Conservation (phyloP, 1,140 invertebrate species). For the Drosophila saltans region DNA sequence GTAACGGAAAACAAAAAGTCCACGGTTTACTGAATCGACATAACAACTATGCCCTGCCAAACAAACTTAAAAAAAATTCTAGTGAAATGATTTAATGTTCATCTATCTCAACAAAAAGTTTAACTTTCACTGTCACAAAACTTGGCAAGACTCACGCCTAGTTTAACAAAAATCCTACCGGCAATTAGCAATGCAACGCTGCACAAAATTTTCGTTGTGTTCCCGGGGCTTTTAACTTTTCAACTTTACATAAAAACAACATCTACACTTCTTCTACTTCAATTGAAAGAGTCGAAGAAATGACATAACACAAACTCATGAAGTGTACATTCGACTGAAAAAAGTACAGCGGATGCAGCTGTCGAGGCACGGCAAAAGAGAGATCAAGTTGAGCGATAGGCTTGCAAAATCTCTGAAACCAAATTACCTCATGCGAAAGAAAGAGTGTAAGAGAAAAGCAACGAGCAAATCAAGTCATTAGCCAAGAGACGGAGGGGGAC, state of each 20-base stretch:
- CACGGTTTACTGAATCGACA: too few species aligned
- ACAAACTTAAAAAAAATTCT: neutral
- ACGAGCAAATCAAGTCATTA: constrained; percentile 54
- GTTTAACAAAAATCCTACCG: constrained; percentile 17
- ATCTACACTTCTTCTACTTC: constrained; percentile 20
- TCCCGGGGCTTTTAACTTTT: constrained; percentile 30
- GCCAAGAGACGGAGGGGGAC: constrained; percentile 19
- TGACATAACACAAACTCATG: constrained; percentile 73
- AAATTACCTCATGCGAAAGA: constrained; percentile 61
- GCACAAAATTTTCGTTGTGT: constrained; percentile 66
- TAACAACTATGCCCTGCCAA: too few species aligned
- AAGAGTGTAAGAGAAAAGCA: constrained; percentile 21
- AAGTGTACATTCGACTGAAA: constrained; percentile 48
- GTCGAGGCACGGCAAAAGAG: constrained; percentile 51
- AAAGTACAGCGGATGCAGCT: constrained; percentile 38
- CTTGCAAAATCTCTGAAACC: constrained; percentile 65
- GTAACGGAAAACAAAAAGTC: too few species aligned
- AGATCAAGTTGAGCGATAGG: constrained; percentile 76
- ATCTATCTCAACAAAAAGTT: neutral
- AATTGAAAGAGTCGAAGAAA: constrained; percentile 19
- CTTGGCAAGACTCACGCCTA: constrained; percentile 19
- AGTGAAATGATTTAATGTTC: neutral
- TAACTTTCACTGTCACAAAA: constrained; percentile 66
- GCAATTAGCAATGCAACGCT: constrained; percentile 76
- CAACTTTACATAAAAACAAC: constrained; percentile 34